Evolutionary conservation across 2,797 vertebrate species (phyloP).

Genomic region (Sphaeramia orbicularis): DNA sequence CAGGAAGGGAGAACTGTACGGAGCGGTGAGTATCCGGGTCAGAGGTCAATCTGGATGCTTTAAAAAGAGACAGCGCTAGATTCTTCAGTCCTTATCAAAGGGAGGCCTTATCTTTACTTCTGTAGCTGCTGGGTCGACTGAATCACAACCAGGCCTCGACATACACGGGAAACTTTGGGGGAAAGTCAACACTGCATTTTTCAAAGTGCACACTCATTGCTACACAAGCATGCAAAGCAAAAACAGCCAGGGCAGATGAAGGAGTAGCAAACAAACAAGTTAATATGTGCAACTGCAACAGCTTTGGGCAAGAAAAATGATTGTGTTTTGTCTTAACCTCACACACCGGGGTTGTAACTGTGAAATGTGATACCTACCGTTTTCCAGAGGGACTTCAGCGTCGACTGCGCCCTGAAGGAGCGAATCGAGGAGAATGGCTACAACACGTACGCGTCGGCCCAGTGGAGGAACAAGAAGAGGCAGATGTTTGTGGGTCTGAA

Average conservation of each 20-base stretch:
- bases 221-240: slow-evolving; percentile 28
- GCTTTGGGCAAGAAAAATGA: slow-evolving; percentile 30
- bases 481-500: slow-evolving; percentile 98
- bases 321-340: slow-evolving; percentile 37
- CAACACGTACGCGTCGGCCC: slow-evolving; percentile 94
- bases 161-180: slow-evolving; percentile 24
- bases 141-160: slow-evolving; percentile 36
- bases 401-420: slow-evolving; percentile 95
- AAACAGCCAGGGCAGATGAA: slow-evolving; percentile 29
- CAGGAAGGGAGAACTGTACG: slow-evolving; percentile 95
- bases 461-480: slow-evolving; percentile 93
- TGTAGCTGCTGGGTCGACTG: slow-evolving; percentile 35
- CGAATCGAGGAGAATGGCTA: slow-evolving; percentile 98
- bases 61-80: slow-evolving; percentile 64
- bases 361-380: slow-evolving; percentile 39
- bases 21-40: slow-evolving; percentile 91
- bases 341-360: slow-evolving; percentile 29
- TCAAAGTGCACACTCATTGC: slow-evolving; percentile 11
- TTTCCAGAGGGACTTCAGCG: slow-evolving; percentile 91
- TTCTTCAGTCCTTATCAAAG: slow-evolving; percentile 49
- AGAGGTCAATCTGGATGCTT: slow-evolving; percentile 67
- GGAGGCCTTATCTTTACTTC: slow-evolving; percentile 54
- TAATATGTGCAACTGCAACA: slow-evolving; percentile 8
- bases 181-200: slow-evolving; percentile 24
- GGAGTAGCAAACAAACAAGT: slow-evolving; percentile 22